Conservation (phyloP, 2,888 invertebrate species). For the Tromatobia lineatoria region DNA sequence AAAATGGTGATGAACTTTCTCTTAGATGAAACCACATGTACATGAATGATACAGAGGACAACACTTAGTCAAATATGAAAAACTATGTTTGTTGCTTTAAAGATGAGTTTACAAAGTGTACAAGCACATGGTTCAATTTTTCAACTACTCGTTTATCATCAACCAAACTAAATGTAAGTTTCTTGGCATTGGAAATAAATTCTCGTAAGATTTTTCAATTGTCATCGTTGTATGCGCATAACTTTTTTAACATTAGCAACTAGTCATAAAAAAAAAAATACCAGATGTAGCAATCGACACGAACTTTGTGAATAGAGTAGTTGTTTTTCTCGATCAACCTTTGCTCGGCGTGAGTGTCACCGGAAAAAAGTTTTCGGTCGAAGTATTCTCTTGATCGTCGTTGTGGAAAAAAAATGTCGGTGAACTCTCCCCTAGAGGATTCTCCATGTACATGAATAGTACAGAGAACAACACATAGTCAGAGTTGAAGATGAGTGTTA, state of each 20-base stretch:
- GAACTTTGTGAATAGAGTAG: neutral
- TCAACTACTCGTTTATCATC: neutral
- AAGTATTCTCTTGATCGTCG: constrained; percentile 21
- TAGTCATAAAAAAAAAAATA: neutral
- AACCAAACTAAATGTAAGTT: neutral
- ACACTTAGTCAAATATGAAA: too few species aligned
- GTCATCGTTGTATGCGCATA: neutral
- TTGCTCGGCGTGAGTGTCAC: neutral
- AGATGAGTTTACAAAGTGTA: neutral
- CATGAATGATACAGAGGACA: too few species aligned
- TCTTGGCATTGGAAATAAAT: neutral
- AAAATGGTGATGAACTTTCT: too few species aligned
- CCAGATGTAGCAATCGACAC: neutral
- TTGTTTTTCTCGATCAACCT: neutral
- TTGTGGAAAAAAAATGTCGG: constrained; percentile 39
- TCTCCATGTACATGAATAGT: neutral
- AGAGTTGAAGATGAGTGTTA: constrained; percentile 15
- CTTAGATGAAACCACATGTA: too few species aligned
- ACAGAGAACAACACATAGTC: constrained; percentile 24
- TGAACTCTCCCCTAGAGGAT: neutral
- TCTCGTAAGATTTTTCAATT: neutral
- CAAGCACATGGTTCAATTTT: neutral
- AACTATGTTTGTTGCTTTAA: neutral
- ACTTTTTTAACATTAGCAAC: neutral
- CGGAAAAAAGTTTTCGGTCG: neutral